phyloP scores from a whole-genome alignment of 2,797 vertebrate genomes.

The Amblyraja radiata region DNA sequence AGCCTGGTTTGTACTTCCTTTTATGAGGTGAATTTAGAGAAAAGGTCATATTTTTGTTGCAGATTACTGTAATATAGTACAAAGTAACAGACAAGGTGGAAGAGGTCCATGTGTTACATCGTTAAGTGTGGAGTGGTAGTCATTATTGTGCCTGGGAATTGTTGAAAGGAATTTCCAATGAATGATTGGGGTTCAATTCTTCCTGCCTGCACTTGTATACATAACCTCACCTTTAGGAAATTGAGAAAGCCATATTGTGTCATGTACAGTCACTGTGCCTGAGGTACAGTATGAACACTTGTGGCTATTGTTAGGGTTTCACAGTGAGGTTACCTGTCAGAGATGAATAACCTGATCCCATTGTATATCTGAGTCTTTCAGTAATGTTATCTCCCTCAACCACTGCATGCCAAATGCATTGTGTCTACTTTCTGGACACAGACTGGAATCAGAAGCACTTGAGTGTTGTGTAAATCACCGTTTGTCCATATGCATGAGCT shows the following conservation, averaged over 20 bases:
- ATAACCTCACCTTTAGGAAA: not conserved
- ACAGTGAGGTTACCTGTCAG: not conserved
- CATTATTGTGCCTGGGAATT: not conserved
- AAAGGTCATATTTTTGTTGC: not conserved
- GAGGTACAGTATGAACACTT: not conserved
- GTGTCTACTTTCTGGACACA: too few relatives aligned
- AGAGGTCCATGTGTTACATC: not conserved
- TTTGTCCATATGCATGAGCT: too few relatives aligned
- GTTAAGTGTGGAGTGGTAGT: not conserved
- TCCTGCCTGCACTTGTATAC: not conserved
- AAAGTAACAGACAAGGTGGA: not conserved
- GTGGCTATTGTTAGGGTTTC: not conserved
- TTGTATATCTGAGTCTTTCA: too few relatives aligned
- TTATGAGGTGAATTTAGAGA: not conserved
- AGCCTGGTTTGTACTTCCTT: not conserved
- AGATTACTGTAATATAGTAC: not conserved
- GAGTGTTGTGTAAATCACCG: too few relatives aligned
- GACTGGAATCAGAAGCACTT: too few relatives aligned
- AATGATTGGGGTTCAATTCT: not conserved
- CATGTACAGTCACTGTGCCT: not conserved
- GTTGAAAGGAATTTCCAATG: not conserved
- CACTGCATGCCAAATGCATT: too few relatives aligned
- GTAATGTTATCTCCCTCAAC: too few relatives aligned
- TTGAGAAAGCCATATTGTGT: not conserved
- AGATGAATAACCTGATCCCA: not conserved